These are phyloP conservation scores for Patella caerulea DNA, from an alignment of 2,888 invertebrate species.

Conservation along the genomic window DNA sequence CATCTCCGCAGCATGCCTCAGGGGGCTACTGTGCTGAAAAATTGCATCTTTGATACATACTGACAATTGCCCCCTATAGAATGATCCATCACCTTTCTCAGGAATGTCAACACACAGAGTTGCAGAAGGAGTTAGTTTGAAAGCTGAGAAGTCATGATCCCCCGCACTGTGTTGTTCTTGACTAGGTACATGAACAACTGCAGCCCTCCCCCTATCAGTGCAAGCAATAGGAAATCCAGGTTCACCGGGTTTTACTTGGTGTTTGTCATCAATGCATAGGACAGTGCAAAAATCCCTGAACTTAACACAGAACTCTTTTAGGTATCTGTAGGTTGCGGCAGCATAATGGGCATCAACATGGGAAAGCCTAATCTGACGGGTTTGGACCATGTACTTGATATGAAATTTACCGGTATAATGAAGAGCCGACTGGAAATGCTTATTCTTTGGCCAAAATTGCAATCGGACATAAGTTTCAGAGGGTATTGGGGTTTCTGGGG, in stretches of 20 bases:
- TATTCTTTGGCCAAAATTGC: slow-evolving; percentile 31
- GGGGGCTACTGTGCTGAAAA: slow-evolving; percentile 23
- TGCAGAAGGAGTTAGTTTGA: slow-evolving; percentile 24
- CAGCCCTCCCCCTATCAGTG: slow-evolving; percentile 11
- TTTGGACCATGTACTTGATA: slow-evolving; percentile 32
- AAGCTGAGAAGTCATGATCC: slow-evolving; percentile 29
- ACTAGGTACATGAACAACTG: slow-evolving; percentile 11
- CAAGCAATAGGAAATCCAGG: slow-evolving; percentile 25
- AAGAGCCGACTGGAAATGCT: slow-evolving; percentile 23
- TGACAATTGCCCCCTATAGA: slow-evolving; percentile 25
- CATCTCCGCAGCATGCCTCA: slow-evolving; percentile 27
- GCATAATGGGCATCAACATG: slow-evolving; percentile 25
- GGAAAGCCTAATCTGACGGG: slow-evolving; percentile 21
- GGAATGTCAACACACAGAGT: slow-evolving; percentile 21
- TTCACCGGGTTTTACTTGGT: slow-evolving; percentile 27
- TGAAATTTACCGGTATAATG: slow-evolving; percentile 27
- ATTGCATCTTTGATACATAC: slow-evolving; percentile 29
- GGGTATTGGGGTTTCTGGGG: too few species aligned
- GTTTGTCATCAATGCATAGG: slow-evolving; percentile 27
- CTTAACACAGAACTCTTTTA: slow-evolving; percentile 22
- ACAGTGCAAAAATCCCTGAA: slow-evolving; percentile 5
- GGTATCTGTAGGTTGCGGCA: slow-evolving; percentile 12
- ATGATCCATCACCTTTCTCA: slow-evolving; percentile 13
- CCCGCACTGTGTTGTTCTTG: slow-evolving; percentile 17
- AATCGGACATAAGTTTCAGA: slow-evolving; percentile 25